Base-by-base conservation (phyloP, 2,888 invertebrate species). In the Eupelmus urozonus region DNA sequence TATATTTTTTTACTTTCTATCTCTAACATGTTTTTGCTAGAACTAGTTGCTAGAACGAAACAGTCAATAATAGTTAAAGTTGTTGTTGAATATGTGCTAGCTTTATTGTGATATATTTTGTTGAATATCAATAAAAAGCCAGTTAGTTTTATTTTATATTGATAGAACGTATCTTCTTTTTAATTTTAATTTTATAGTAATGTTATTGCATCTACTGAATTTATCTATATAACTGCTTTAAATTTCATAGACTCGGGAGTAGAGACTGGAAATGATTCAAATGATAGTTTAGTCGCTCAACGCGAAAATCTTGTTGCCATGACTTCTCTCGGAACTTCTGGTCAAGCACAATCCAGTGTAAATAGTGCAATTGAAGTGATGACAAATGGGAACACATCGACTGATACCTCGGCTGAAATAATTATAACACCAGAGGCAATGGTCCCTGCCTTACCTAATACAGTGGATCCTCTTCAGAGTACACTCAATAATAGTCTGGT, bases 221-320 rank as follows among this genome's bases (percentile, higher is more conserved):
- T n/a, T n/a, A n/a, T n/a, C n/a, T n/a, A n/a, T n/a, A n/a, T n/a
- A n/a, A n/a, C n/a, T n/a, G n/a, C n/a, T n/a, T 55, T 59, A 5
- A 65, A 74, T 78, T 93, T 93, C 88, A 91, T 92, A 80, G 94
- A 94, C 90, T 94, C 94, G 51, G 95, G 94, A 70, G 93, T 94
- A 55, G 94, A 94, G 85, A 94, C 94, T 63, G 94, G 94, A 82
- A 94, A 94, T 87, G 94, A 94, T 89, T 93, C 93, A 84, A 94
- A 93, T 87, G 94, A 94, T 88, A 93, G 90, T 82, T 86, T 85
- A 2, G 85, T 84, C 40, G 81, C 83, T 45, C 85, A 84, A 67
- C 81, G 85, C 20, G 83, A 83, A 25, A 71, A 69, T 78, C 60
- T 66, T 53, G 45, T 60, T 13, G 49, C 51, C 16, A 62, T 67